A percentile compares a stretch with the other conserved stretches of the same genome.
Conservation (phyloP, 2,113 vertebrate species). For the Microcebus ravelobensis region DNA sequence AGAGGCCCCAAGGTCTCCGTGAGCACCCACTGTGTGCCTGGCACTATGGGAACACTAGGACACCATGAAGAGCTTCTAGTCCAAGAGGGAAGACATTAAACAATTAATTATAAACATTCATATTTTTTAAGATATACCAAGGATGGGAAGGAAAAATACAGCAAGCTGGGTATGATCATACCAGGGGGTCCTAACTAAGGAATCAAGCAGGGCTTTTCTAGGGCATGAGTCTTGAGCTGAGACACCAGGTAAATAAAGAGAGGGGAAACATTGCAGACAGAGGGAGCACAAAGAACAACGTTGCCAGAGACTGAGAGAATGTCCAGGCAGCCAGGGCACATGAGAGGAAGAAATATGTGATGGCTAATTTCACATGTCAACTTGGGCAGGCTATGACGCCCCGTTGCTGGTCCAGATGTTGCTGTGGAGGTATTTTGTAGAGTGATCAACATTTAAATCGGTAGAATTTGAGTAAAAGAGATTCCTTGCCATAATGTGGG, state of each 20-base stretch:
- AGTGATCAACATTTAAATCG: not conserved
- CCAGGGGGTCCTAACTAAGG: not conserved
- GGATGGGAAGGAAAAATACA: not conserved
- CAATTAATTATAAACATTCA: not conserved
- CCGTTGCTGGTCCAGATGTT: not conserved
- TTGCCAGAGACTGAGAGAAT: not conserved
- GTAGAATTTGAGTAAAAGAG: not conserved
- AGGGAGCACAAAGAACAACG: not conserved
- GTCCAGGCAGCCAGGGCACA: not conserved
- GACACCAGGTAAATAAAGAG: not conserved
- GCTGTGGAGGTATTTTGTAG: not conserved
- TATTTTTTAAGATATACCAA: not conserved
- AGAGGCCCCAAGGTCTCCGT: not conserved
- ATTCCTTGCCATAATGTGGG: not conserved
- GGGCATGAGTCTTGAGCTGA: not conserved
- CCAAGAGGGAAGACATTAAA: not conserved
- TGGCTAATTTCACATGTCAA: not conserved
- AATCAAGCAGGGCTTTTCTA: not conserved
- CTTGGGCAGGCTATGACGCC: not conserved
- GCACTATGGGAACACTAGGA: not conserved
- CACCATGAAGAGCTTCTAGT: not conserved
- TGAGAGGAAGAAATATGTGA: not conserved
- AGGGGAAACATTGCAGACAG: not conserved
- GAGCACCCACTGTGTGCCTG: not conserved
- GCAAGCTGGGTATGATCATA: not conserved